These are phyloP conservation scores for Rallus limicola DNA, from an alignment of 2,113 vertebrate species.

Conservation along the genomic window DNA sequence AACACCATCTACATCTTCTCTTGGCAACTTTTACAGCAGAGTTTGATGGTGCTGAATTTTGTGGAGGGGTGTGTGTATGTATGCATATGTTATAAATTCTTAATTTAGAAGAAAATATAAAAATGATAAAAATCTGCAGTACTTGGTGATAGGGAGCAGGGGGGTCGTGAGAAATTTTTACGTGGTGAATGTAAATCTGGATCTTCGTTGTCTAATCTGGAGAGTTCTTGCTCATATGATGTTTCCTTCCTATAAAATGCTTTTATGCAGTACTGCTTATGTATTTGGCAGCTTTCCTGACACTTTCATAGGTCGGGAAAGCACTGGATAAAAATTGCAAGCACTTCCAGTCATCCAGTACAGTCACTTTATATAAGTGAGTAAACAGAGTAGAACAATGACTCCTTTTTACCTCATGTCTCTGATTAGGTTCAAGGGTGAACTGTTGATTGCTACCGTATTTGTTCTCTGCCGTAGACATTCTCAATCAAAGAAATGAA, in stretches of 20 bases:
- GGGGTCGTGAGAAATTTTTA: background rate
- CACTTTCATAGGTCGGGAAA: background rate
- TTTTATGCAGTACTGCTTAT: background rate
- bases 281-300: background rate
- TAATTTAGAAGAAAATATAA: background rate
- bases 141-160: background rate
- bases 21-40: background rate
- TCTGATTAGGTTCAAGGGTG: slow-evolving; percentile 12
- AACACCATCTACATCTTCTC: background rate
- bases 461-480: background rate
- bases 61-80: background rate
- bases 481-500: background rate
- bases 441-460: background rate
- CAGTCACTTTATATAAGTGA: background rate
- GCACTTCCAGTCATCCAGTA: background rate
- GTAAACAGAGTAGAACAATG: slow-evolving; percentile 5
- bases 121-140: background rate
- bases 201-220: background rate
- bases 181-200: background rate
- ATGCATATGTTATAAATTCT: background rate
- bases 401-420: background rate
- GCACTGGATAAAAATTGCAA: background rate
- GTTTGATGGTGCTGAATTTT: background rate
- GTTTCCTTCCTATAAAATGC: background rate
- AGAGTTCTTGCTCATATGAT: background rate